These are phyloP conservation scores for Chrysemys picta DNA, from an alignment of 2,113 vertebrate species.

Conservation along the genomic window DNA sequence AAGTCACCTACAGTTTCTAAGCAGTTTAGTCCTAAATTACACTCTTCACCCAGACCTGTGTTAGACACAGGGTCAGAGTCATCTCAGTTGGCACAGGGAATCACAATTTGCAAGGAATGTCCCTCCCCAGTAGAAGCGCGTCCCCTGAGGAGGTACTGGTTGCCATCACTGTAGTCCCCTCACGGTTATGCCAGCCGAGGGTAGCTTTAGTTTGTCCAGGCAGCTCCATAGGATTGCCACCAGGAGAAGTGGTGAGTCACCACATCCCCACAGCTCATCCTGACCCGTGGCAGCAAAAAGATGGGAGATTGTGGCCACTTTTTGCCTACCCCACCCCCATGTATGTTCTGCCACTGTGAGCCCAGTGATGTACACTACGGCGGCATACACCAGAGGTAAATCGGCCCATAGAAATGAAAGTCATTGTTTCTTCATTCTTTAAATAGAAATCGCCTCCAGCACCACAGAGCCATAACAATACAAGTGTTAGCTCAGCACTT, in stretches of 20 bases:
- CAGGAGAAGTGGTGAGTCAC: background rate
- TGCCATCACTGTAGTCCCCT: background rate
- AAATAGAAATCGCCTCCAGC: constrained; percentile 31
- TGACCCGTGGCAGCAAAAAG: background rate
- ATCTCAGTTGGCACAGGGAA: background rate
- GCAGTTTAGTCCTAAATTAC: background rate
- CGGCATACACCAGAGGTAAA: background rate
- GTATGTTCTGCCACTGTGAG: background rate
- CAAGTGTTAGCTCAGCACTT: constrained; percentile 28
- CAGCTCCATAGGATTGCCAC: background rate
- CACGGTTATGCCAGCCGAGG: background rate
- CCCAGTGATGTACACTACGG: background rate
- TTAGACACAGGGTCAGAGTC: background rate
- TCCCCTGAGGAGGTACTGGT: background rate
- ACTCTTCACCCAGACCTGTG: constrained; percentile 16
- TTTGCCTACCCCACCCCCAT: background rate
- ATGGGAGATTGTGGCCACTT: background rate
- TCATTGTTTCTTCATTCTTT: constrained; percentile 49
- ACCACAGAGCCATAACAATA: constrained; percentile 40
- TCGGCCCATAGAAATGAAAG: background rate
- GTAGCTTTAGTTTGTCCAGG: background rate
- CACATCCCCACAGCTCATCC: background rate
- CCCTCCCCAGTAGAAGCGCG: background rate
- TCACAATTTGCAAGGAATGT: background rate
- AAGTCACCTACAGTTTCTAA: background rate